Evolutionary conservation across 2,797 vertebrate species (phyloP).

Genomic region (Mico argentatus): DNA sequence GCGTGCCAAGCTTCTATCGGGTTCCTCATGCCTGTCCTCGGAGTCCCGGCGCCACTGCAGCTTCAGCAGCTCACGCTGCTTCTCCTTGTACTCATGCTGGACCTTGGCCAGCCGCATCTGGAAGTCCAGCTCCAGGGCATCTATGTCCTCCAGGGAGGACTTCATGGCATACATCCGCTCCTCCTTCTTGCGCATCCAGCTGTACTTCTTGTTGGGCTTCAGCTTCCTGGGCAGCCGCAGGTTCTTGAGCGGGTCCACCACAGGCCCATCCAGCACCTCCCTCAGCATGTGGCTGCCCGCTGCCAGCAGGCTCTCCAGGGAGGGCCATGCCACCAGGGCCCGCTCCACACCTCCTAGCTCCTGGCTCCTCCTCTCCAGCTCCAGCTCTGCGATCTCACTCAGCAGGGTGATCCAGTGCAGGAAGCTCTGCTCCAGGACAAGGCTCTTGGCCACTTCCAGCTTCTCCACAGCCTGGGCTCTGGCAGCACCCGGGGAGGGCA

Average conservation of each 20-base stretch:
- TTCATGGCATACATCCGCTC: slow-evolving; percentile 93
- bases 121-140: slow-evolving; percentile 94
- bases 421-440: slow-evolving; percentile 89
- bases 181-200: slow-evolving; percentile 98
- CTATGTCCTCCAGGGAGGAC: slow-evolving; percentile 92
- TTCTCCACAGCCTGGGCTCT: slow-evolving; percentile 77
- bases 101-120: slow-evolving; percentile 94
- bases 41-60: no score
- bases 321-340: slow-evolving; percentile 82
- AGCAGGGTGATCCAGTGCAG: slow-evolving; percentile 96
- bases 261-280: slow-evolving; percentile 92
- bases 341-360: slow-evolving; percentile 84
- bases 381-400: slow-evolving; percentile 94
- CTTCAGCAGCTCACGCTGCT: slow-evolving; percentile 93
- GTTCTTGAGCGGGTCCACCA: slow-evolving; percentile 88
- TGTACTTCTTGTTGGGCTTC: slow-evolving; percentile 96
- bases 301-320: slow-evolving; percentile 93
- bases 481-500: slow-evolving; percentile 42
- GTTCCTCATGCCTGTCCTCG: no score
- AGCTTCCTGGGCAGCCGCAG: slow-evolving; percentile 93
- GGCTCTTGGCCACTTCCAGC: slow-evolving; percentile 76
- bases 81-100: slow-evolving; percentile 95
- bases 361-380: slow-evolving; percentile 89
- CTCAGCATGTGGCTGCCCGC: slow-evolving; percentile 95
- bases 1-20: no score